Base-by-base conservation (phyloP, 1,140 invertebrate species). In the Neoseiulus cucumeris region DNA sequence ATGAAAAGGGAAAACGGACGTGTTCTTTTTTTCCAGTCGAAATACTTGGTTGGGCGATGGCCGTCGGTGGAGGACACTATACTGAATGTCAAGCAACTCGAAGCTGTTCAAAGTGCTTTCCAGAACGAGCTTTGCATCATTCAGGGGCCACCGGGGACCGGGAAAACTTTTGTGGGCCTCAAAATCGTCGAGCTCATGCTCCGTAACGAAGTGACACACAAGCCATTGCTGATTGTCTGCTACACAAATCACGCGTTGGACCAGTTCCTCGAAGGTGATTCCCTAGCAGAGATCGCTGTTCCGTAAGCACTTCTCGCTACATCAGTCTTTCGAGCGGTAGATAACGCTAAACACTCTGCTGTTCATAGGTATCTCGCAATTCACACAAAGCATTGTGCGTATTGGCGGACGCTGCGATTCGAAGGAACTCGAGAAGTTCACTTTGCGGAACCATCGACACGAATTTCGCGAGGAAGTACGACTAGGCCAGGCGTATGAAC, bases 171-270 rank as follows among this genome's bases (percentile, higher is more conserved):
- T 71, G 70, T 88, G n/a, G 85, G 84, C 1, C 66, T 70, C 1
- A 75, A 77, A 67, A 72, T 78, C 17, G 72, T 75, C 0, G 66
- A 76, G 64, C 68, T 71, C 18, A 67, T 78, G 4, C 68, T 77
- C 12, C n/a, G 14, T 12, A 59, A 25, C 22, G 6, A 2, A 17
- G 4, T 59, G 6, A 20, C 51, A 18, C 76, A 74, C 73, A 67
- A 51, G n/a, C 83, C 85, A 4, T 83, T 91, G 65, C 73, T 91
- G 1, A 77, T 92, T 12, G 81, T 91, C 22, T 88, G 87, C 71
- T 89, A 84, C 69, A 90, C 87, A 0, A 92, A 91, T 72, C 87
- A 91, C 74, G 88, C 89, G 0, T 73, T 92, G 1, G 89, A 92
- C 77, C 87, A 91, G 72, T 91, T 92, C 76, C 74, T 92, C n/a